Evolutionary conservation across 2,113 vertebrate species (phyloP), one percentile per base, ranked within the genome.

Genomic region (Euleptes europaea): DNA sequence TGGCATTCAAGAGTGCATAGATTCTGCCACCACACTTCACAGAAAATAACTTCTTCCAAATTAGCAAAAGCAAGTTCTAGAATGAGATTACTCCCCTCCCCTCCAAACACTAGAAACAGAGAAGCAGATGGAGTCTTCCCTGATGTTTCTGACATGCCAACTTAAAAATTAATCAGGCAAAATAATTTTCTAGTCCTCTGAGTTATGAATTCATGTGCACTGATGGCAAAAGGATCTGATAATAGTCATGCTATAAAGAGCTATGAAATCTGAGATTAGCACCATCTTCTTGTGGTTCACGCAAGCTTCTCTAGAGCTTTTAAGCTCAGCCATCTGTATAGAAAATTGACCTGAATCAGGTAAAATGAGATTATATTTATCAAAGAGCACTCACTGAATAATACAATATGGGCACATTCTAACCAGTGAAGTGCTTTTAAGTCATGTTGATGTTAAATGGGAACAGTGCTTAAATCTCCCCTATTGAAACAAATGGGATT

Each of bases 111-210:
- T 88, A 78, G 72, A 86, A 91, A 91, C 67, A 89, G 38, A 76
- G 81, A 88, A 73, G 76, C 65, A 89, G 65, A 28, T 67, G 83
- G 74, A 60, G 71, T 15, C 47, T 84, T 87, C 8, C 79, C 88
- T 90, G 84, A 85, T 90, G 66, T 88, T 92, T 92, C 84, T 88
- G 91, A 89, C 66, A 87, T 74, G 44, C 26, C 75, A 89, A 70
- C 80, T 89, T 90, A 91, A 89, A n/a, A 94, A 73, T 1, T 88
- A 88, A 93, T 91, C 82, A 90, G 80, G 82, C 60, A 89, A 89
- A 92, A 74, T 87, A 88, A 77, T 91, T 89, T 91, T 91, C 71
- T 88, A 90, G 84, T 90, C 82, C 84, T 92, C 60, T 85, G 82
- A 90, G 80, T 89, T 94, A 87, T 88, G 49, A 88, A 47, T 35